These are phyloP conservation scores for Polyergus mexicanus DNA, from an alignment of 1,140 invertebrate species.

Conservation along the genomic window DNA sequence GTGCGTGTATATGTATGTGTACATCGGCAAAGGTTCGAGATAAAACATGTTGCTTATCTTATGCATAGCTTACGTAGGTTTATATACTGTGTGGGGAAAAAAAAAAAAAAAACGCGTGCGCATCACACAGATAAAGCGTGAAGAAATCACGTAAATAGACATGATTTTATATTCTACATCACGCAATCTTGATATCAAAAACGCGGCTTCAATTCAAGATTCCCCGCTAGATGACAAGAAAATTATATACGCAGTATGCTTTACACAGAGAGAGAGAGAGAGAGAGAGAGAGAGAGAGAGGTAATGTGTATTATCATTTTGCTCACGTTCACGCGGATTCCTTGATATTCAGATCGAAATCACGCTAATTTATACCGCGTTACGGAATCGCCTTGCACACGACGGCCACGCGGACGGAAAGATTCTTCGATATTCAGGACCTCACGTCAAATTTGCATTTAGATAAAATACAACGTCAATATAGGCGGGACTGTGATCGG, in stretches of 20 bases:
- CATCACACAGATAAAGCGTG: slow-evolving; percentile 8
- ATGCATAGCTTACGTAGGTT: not conserved
- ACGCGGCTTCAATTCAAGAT: slow-evolving; percentile 42
- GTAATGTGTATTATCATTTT: slow-evolving; percentile 26
- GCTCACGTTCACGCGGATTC: slow-evolving; percentile 54
- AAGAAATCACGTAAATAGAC: slow-evolving; percentile 21
- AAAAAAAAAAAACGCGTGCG: slow-evolving; percentile 1
- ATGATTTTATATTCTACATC: slow-evolving; percentile 47
- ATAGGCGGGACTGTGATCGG: slow-evolving; percentile 46
- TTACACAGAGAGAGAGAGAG: not conserved
- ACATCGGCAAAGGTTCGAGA: not conserved
- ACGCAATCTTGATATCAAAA: slow-evolving; percentile 39
- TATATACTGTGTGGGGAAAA: not conserved
- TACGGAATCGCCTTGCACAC: slow-evolving; percentile 45
- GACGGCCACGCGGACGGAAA: slow-evolving; percentile 41
- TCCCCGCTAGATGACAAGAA: not conserved
- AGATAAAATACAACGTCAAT: slow-evolving; percentile 68
- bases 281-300: too few relatives aligned
- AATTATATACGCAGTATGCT: slow-evolving; percentile 36
- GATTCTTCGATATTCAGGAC: slow-evolving; percentile 62
- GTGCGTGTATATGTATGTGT: too few relatives aligned
- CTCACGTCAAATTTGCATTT: slow-evolving; percentile 59
- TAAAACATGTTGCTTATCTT: not conserved
- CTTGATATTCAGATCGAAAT: slow-evolving; percentile 61
- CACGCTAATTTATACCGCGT: slow-evolving; percentile 56